Conservation (phyloP, 1,140 invertebrate genomes). For the Steinernema feltiae region DNA sequence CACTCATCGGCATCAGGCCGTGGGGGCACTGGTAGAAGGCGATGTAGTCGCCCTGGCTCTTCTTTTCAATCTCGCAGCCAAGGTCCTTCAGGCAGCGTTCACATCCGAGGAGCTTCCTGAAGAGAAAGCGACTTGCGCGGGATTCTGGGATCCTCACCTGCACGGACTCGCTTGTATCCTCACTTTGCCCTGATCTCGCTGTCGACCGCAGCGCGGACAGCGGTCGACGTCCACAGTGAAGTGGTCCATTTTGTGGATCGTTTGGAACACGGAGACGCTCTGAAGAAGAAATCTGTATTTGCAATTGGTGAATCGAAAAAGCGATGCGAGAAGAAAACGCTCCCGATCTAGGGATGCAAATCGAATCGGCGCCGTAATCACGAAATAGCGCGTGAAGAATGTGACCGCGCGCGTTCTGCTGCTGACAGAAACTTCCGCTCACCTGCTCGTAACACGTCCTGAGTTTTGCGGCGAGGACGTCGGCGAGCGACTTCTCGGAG, state of each 20-base stretch:
- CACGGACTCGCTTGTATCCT: slow-evolving; percentile 50
- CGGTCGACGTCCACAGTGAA: slow-evolving; percentile 52
- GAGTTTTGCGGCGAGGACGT: slow-evolving; percentile 55
- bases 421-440: not conserved
- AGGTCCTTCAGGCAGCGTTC: slow-evolving; percentile 51
- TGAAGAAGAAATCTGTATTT: slow-evolving; percentile 38
- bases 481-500: slow-evolving; percentile 46
- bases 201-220: slow-evolving; percentile 51
- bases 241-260: slow-evolving; percentile 56
- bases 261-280: slow-evolving; percentile 52
- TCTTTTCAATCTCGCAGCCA: slow-evolving; percentile 50
- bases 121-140: slow-evolving; percentile 1
- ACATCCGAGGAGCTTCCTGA: slow-evolving; percentile 53
- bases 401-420: too few relatives aligned
- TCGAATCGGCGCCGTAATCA: too few relatives aligned
- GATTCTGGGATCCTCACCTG: slow-evolving; percentile 42
- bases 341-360: too few relatives aligned
- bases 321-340: too few relatives aligned
- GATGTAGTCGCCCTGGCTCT: slow-evolving; percentile 24
- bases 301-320: too few relatives aligned
- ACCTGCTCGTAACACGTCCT: slow-evolving; percentile 51
- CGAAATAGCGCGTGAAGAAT: too few relatives aligned
- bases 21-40: slow-evolving; percentile 56
- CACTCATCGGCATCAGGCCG: slow-evolving; percentile 38
- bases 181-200: slow-evolving; percentile 49